Evolutionary conservation across 2,888 invertebrate genomes (phyloP), one percentile per base, ranked within the genome.

Genomic region (Eurois occulta): DNA sequence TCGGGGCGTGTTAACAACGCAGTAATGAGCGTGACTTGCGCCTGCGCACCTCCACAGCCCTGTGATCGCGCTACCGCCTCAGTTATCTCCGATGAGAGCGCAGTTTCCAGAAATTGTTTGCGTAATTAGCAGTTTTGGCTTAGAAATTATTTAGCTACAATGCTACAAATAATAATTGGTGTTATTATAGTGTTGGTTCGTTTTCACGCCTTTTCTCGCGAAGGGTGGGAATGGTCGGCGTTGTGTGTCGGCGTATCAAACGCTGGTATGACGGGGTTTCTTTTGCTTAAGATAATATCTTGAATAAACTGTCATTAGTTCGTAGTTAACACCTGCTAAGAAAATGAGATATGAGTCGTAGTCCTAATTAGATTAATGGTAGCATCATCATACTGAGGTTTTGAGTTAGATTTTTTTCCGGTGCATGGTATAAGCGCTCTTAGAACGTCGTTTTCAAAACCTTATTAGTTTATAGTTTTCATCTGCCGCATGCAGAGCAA

Each of bases 1-100:
- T 91, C 90, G 90, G 90, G 90, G 90, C 90, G 88, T 88, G 86
- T 87, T 87, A 91, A 90, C 86, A 81, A 83, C 79, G 79, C 78
- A 58, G 72, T 84, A 87, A 93, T 91, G 91, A 91, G 80, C 88
- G 87, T 93, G 93, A 93, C 92, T 91, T 80, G 92, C 88, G 84
- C 65, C 43, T 13, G 80, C 80, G 84, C 83, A 75, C 70, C 83
- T 81, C 77, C 69, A 10, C 28, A 28, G 58, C 88, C 87, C 87
- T 86, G 84, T 88, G 87, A 87, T 88, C 85, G 83, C 62, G 70
- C 88, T 43, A 76, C 85, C 78, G 86, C 86, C 67, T 74, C 88
- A 84, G 88, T 88, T 88, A 88, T 76, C 72, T 81, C 58, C 88
- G 83, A 88, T 88, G 88, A 88, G 87, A 88, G 81, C 85, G 82